phyloP scores from a whole-genome alignment of 2,113 vertebrate species.

The Helogale parvula region DNA sequence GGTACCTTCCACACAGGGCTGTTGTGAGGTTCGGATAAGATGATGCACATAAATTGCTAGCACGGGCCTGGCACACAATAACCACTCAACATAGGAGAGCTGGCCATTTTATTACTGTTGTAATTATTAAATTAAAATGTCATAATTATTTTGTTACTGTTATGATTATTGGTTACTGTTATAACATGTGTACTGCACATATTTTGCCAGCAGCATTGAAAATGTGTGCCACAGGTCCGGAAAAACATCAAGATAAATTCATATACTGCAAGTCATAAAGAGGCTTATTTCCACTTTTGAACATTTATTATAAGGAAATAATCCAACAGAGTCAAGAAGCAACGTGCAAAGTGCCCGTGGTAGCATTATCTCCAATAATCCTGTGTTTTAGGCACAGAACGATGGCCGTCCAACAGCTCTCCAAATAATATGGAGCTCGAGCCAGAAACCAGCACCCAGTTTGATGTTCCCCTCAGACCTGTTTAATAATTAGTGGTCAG shows the following conservation, averaged over 20 bases:
- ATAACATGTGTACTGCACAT: neutral
- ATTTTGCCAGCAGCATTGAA: neutral
- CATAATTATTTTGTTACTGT: neutral
- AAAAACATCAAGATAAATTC: neutral
- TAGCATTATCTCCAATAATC: neutral
- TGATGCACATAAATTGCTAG: neutral
- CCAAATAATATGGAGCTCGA: neutral
- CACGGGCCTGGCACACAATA: neutral
- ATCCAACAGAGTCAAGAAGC: neutral
- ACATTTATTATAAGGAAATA: constrained; percentile 10
- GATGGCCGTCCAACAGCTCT: neutral
- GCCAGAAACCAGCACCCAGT: neutral
- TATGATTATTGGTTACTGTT: neutral
- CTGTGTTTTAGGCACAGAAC: neutral
- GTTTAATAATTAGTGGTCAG: neutral
- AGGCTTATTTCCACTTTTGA: neutral
- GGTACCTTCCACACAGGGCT: neutral
- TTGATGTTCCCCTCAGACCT: neutral
- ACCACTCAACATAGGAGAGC: neutral
- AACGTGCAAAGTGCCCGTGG: neutral
- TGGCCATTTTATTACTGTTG: neutral
- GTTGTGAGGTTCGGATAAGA: neutral
- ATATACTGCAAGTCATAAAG: neutral
- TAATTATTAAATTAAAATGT: neutral
- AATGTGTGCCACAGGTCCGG: neutral